Conservation (phyloP, 1,140 invertebrate genomes). For the Ceratosolen solmsi region DNA sequence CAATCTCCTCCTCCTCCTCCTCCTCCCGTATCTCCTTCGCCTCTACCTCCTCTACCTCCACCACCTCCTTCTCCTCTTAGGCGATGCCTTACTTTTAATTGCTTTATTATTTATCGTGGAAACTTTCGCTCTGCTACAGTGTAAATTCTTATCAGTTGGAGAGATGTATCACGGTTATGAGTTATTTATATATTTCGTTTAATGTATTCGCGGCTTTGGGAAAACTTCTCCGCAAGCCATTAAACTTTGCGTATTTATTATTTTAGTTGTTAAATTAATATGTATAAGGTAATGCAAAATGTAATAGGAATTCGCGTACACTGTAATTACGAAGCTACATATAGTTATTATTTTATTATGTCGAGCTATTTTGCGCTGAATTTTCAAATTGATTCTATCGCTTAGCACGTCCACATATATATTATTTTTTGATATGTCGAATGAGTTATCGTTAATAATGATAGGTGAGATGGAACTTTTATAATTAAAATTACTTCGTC, state of each 20-base stretch:
- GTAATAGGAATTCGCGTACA: neutral
- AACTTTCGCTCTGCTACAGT: neutral
- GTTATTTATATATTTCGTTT: slow-evolving; percentile 35
- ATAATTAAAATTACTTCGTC: neutral
- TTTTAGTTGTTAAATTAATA: slow-evolving; percentile 40
- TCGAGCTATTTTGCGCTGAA: neutral
- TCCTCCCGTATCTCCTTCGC: neutral
- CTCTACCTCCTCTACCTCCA: neutral
- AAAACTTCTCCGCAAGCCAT: slow-evolving; percentile 5
- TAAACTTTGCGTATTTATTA: slow-evolving; percentile 34
- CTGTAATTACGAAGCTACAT: neutral
- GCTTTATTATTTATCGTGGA: slow-evolving; percentile 17
- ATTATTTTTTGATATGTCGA: neutral
- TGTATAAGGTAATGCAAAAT: slow-evolving; percentile 37
- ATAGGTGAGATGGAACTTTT: neutral
- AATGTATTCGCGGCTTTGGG: slow-evolving; percentile 5
- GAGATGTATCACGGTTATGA: slow-evolving; percentile 26
- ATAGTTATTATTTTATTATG: slow-evolving; percentile 11
- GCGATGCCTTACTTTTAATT: slow-evolving; percentile 7
- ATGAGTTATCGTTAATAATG: slow-evolving; percentile 10
- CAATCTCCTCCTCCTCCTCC: neutral
- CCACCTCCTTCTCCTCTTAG: neutral
- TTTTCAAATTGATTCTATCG: neutral
- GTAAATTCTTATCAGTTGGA: slow-evolving; percentile 12
- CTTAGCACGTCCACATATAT: neutral